Evolutionary conservation across 2,797 vertebrate species (phyloP).

Genomic region (Semotilus atromaculatus): DNA sequence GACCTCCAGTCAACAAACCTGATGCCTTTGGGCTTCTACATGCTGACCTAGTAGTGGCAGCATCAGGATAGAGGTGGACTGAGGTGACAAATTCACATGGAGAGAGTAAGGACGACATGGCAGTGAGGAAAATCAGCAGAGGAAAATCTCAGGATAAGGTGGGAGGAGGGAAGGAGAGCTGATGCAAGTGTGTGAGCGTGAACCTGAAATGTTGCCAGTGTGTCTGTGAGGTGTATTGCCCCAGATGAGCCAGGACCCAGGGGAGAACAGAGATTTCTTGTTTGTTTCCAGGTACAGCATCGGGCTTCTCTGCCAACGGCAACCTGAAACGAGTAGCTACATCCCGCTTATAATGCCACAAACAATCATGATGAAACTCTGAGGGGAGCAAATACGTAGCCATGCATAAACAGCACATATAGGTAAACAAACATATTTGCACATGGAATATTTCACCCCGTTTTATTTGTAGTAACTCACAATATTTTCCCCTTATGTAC

Average conservation of each 20-base stretch:
- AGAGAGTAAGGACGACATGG: conserved; percentile 34
- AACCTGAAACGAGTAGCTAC: conserved; percentile 61
- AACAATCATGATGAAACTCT: conserved; percentile 72
- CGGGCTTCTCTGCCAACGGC: conserved; percentile 59
- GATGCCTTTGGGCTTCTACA: conserved; percentile 82
- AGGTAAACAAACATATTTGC: conserved; percentile 35
- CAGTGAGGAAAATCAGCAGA: background rate
- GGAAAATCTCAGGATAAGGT: background rate
- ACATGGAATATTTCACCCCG: conserved; percentile 12
- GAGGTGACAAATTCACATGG: conserved; percentile 45
- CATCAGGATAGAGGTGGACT: conserved; percentile 50
- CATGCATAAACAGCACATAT: background rate
- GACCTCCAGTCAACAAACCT: conserved; percentile 89
- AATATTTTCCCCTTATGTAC: background rate
- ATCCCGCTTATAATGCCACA: conserved; percentile 62
- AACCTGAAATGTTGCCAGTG: conserved; percentile 40
- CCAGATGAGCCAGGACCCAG: conserved; percentile 26
- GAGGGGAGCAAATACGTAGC: conserved; percentile 28
- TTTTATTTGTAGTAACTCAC: background rate
- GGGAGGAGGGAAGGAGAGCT: background rate
- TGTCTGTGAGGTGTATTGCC: conserved; percentile 22
- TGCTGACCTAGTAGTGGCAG: conserved; percentile 76
- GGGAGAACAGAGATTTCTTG: conserved; percentile 48
- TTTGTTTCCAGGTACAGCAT: conserved; percentile 66
- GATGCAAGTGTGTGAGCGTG: conserved; percentile 41